These are phyloP conservation scores for Eupithecia tripunctaria DNA, from an alignment of 2,888 invertebrate species.

Conservation along the genomic window DNA sequence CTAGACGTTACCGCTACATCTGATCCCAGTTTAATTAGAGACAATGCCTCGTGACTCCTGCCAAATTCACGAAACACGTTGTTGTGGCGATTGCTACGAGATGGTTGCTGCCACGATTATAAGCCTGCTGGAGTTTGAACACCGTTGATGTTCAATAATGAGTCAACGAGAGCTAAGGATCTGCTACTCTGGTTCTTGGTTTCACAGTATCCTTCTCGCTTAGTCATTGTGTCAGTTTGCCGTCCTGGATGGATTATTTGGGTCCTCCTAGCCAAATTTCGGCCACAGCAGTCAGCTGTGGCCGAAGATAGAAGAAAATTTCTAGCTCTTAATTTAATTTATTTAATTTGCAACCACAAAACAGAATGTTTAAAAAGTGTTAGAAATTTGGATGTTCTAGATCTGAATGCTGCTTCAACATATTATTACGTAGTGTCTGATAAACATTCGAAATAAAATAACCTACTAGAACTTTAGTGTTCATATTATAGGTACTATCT, in stretches of 20 bases:
- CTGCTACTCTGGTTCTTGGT: neutral
- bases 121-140: neutral
- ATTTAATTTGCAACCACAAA: neutral
- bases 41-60: conserved; percentile 57
- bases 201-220: neutral
- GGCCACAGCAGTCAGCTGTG: too few relatives aligned
- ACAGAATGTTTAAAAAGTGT: neutral
- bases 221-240: too few relatives aligned
- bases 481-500: too few relatives aligned
- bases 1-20: conserved; percentile 61
- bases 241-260: too few relatives aligned
- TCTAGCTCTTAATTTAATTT: neutral
- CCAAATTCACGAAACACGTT: conserved; percentile 56
- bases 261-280: too few relatives aligned
- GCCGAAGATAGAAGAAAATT: too few relatives aligned
- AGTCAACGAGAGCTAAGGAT: neutral
- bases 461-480: too few relatives aligned
- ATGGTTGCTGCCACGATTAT: neutral
- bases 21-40: conserved; percentile 77
- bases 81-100: conserved; percentile 21
- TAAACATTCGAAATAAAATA: too few relatives aligned
- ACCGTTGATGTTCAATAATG: neutral
- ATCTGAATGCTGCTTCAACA: neutral
- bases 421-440: too few relatives aligned
- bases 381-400: neutral